phyloP scores from a whole-genome alignment of 2,113 vertebrate species.

The Pterocles gutturalis region DNA sequence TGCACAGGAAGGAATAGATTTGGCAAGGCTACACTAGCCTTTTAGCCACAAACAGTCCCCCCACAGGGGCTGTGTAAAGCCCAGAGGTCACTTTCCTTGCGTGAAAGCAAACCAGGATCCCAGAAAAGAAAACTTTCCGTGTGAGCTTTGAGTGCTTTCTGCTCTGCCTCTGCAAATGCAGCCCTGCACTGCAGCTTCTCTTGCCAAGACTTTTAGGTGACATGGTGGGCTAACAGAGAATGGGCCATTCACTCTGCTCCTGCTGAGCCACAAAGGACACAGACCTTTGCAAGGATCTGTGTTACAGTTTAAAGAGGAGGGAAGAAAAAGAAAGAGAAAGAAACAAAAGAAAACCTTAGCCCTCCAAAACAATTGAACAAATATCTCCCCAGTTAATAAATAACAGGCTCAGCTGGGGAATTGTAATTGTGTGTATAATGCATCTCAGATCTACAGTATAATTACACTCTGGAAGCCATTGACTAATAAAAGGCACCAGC shows the following conservation, averaged over 20 bases:
- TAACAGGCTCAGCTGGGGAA: constrained; percentile 72
- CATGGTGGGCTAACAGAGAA: not conserved
- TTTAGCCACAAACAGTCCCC: not conserved
- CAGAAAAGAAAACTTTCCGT: not conserved
- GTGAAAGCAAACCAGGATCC: not conserved
- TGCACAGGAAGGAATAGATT: not conserved
- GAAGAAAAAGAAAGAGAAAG: not conserved
- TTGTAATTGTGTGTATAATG: constrained; percentile 79
- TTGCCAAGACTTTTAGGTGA: constrained; percentile 2
- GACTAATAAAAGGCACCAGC: constrained; percentile 81
- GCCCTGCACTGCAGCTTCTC: not conserved
- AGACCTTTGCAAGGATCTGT: constrained; percentile 5
- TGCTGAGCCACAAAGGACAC: not conserved
- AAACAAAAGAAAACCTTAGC: constrained; percentile 48
- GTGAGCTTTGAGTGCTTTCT: not conserved
- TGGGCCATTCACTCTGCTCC: constrained; percentile 13
- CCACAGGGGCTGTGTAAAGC: not conserved
- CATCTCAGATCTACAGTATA: constrained; percentile 79
- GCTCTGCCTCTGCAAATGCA: constrained; percentile 25
- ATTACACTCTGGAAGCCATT: constrained; percentile 80
- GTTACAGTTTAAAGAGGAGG: not conserved
- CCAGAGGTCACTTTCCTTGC: not conserved
- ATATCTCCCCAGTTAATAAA: constrained; percentile 74
- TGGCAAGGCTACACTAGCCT: not conserved
- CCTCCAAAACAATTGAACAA: constrained; percentile 68